Percentiles rank a stretch among this genome's conserved stretches.
Evolutionary conservation across 2,888 invertebrate species (phyloP).

Genomic region (Xanthostigma xanthostigma): DNA sequence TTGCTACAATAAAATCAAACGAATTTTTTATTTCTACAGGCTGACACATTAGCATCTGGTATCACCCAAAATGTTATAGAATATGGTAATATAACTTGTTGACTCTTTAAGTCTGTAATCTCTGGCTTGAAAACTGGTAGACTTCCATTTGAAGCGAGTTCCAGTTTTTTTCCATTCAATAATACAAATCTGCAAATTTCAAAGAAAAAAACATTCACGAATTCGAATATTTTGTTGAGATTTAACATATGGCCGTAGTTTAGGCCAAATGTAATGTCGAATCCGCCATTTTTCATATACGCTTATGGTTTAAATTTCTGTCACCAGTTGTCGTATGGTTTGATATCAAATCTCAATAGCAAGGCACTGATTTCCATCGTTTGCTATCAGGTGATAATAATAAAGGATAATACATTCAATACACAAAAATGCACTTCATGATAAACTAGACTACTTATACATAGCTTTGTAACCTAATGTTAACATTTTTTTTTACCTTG

Average conservation of each 20-base stretch:
- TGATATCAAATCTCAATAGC: no score
- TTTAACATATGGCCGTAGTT: constrained; percentile 21
- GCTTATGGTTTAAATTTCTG: no score
- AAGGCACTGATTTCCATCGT: no score
- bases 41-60: constrained; percentile 13
- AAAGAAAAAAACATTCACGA: background rate
- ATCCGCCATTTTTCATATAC: no score
- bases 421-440: constrained; percentile 30
- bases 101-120: constrained; percentile 28
- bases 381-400: no score
- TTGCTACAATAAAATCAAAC: no score
- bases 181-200: constrained; percentile 33
- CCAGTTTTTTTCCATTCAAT: constrained; percentile 41
- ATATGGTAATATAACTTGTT: constrained; percentile 41
- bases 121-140: constrained; percentile 38
- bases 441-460: no score
- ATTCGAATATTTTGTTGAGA: constrained; percentile 21
- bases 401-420: constrained; percentile 26
- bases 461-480: background rate
- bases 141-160: constrained; percentile 30
- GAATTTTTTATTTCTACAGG: background rate
- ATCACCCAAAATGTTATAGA: constrained; percentile 51
- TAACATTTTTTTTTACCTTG: background rate
- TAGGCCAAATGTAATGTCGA: no score
- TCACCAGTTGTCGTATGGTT: no score